Percentiles rank a stretch among this genome's conserved stretches.
These are phyloP conservation scores for Eulimnadia texana DNA, from an alignment of 1,140 invertebrate genomes.

Conservation along the genomic window DNA sequence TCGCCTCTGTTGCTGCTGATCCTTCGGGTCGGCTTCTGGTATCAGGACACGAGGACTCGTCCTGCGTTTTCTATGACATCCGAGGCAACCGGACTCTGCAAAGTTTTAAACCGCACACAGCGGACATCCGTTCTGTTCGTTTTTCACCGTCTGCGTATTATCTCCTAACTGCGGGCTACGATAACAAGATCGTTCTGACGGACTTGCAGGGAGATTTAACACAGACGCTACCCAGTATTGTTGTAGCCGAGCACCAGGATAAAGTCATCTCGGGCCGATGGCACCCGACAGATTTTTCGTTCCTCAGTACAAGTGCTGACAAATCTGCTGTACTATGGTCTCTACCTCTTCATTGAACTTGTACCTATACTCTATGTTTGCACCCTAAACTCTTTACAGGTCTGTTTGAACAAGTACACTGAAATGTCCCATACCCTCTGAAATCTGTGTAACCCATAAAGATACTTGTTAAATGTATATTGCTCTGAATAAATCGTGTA, in stretches of 20 bases:
- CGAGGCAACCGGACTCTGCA: slow-evolving; percentile 80
- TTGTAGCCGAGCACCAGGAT: slow-evolving; percentile 88
- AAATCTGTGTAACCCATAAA: too few relatives aligned
- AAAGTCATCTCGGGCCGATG: slow-evolving; percentile 96
- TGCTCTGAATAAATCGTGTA: too few relatives aligned
- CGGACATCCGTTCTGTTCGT: slow-evolving; percentile 84
- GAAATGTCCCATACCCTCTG: too few relatives aligned
- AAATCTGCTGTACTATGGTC: slow-evolving; percentile 93
- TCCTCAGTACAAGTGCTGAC: slow-evolving; percentile 91
- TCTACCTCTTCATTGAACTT: slow-evolving; percentile 42
- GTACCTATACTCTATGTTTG: too few relatives aligned
- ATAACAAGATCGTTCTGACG: slow-evolving; percentile 85
- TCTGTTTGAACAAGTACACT: too few relatives aligned
- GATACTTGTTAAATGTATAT: too few relatives aligned
- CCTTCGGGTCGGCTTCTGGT: slow-evolving; percentile 87
- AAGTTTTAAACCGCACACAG: slow-evolving; percentile 81
- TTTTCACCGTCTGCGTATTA: slow-evolving; percentile 97
- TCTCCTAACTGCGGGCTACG: slow-evolving; percentile 90
- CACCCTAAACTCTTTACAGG: too few relatives aligned
- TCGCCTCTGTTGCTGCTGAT: slow-evolving; percentile 88
- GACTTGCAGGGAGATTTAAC: slow-evolving; percentile 93
- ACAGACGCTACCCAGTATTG: slow-evolving; percentile 78
- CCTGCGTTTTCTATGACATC: slow-evolving; percentile 88
- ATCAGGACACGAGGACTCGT: slow-evolving; percentile 90
- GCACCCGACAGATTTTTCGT: slow-evolving; percentile 95